Evolutionary conservation across 2,113 vertebrate species (phyloP), one percentile per base, ranked within the genome.

Genomic region (Ceyx margarethae): DNA sequence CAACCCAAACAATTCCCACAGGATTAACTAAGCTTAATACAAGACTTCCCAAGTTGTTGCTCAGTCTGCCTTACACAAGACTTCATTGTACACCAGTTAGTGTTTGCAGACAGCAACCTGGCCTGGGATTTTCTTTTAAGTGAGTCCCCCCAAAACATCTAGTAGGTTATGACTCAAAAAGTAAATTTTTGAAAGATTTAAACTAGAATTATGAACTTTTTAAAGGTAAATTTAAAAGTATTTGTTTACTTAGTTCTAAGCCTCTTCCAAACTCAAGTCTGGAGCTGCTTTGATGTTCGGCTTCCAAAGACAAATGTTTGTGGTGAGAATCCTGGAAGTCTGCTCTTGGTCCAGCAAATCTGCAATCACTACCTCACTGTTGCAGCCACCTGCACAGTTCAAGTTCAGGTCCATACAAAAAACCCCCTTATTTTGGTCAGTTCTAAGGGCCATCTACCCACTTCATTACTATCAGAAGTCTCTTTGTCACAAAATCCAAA

Each of bases 41-140:
- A 35, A 64, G 42, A 21, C 25, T 40, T 73, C 5, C 15, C 76
- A 29, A 43, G 31, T 1, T 43, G 18, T 2, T 17, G 28, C 11
- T 28, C 10, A 3, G 5, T 6, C 40, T 51, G 20, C 9, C 57
- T 42, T 23, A 7, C 10, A 16, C 3, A 33, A 62, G 51, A 26
- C 31, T 61, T 31, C 18, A 14, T 10, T 13, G 2, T 3, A 54
- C 11, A 15, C 5, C 23, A 5, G 8, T 2, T 21, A 5, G 10
- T 2, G 15, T 1, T 4, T 6, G 53, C 26, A 42, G 40, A 31
- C 11, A 56, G 29, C 33, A 50, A 50, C 25, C 46, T 18, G 25
- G 7, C 37, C 53, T 15, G 46, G 33, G 5, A 3, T 50, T 43
- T 23, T 22, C 54, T 31, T 3, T 11, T 18, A 50, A 33, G 9